These are phyloP conservation scores for Zaprionus africanus DNA, from an alignment of 1,140 invertebrate species.

Conservation along the genomic window DNA sequence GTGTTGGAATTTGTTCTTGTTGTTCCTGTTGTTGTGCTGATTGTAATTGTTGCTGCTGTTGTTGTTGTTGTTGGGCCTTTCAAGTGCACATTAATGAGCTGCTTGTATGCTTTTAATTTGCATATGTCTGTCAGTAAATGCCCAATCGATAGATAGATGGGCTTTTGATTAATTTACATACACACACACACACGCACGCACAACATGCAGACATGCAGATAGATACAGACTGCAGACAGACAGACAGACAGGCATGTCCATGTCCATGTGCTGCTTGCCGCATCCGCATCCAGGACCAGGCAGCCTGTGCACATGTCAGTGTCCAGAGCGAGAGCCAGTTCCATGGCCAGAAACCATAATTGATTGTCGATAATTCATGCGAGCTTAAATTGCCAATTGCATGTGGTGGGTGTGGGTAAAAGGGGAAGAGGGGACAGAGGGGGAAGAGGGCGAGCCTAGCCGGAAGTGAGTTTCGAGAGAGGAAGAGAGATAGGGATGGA, in stretches of 20 bases:
- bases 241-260: not conserved
- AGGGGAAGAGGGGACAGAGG: not conserved
- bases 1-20: slow-evolving; percentile 10
- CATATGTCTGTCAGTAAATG: slow-evolving; percentile 79
- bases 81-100: slow-evolving; percentile 74
- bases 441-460: not conserved
- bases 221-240: not conserved
- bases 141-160: slow-evolving; percentile 77
- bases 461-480: not conserved
- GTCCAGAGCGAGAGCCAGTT: slow-evolving; percentile 41
- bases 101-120: slow-evolving; percentile 81
- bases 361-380: slow-evolving; percentile 82
- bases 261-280: not conserved
- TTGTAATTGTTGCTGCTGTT: not conserved
- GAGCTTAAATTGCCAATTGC: slow-evolving; percentile 81
- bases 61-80: slow-evolving; percentile 40
- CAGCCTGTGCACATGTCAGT: slow-evolving; percentile 12
- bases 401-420: slow-evolving; percentile 35
- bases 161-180: slow-evolving; percentile 81
- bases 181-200: slow-evolving; percentile 36
- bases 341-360: slow-evolving; percentile 79
- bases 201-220: slow-evolving; percentile 14
- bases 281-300: slow-evolving; percentile 7
- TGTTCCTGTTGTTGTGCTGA: slow-evolving; percentile 2
- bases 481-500: not conserved